These are phyloP conservation scores for Amazona finschi DNA, from an alignment of 2,797 vertebrate species.

Conservation along the genomic window DNA sequence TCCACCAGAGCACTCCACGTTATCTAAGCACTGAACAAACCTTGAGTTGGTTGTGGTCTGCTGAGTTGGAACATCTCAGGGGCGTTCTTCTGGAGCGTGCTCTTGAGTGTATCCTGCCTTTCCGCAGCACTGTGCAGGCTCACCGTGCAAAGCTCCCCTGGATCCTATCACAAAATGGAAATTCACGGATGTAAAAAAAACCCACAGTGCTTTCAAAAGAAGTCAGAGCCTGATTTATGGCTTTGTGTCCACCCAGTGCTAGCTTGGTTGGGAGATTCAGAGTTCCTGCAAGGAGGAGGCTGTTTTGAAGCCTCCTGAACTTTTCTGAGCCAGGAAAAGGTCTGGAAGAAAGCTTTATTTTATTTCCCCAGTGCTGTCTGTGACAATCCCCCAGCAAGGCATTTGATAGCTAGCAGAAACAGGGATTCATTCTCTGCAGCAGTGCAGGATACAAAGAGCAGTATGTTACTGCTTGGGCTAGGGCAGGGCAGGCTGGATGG, in stretches of 20 bases:
- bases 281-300: not conserved
- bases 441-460: not conserved
- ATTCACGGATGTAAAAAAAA: not conserved
- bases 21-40: not conserved
- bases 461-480: not conserved
- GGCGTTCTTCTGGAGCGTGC: not conserved
- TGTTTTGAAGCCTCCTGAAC: conserved; percentile 16
- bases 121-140: not conserved
- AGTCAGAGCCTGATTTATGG: conserved; percentile 26
- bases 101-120: not conserved
- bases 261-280: not conserved
- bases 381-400: not conserved
- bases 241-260: not conserved
- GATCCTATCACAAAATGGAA: conserved; percentile 20
- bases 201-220: not conserved
- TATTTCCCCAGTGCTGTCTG: not conserved
- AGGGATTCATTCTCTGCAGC: not conserved
- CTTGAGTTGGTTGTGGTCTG: not conserved
- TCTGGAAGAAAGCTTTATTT: not conserved
- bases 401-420: not conserved
- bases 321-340: not conserved
- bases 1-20: not conserved
- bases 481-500: not conserved
- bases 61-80: not conserved
- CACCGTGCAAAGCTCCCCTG: not conserved